phyloP scores from a whole-genome alignment of 2,888 invertebrate genomes.

The Muschampia plurimacula region DNA sequence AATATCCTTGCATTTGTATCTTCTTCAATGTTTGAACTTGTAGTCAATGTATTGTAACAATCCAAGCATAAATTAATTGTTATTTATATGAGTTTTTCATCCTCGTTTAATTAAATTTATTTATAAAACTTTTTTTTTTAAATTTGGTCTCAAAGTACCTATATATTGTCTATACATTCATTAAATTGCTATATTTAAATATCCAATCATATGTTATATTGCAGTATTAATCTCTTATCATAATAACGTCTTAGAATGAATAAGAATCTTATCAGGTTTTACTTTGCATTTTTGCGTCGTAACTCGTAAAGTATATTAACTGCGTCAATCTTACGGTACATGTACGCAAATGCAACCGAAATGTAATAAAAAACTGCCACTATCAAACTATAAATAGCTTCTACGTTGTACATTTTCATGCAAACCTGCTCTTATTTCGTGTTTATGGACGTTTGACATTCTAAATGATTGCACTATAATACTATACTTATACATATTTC shows the following conservation, averaged over 20 bases:
- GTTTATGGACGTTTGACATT: neutral
- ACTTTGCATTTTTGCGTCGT: slow-evolving; percentile 12
- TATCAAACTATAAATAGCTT: slow-evolving; percentile 10
- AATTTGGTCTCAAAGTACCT: too few species aligned
- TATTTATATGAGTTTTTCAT: too few species aligned
- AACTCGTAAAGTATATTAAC: neutral
- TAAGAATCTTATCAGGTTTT: slow-evolving; percentile 20
- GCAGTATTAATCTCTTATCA: neutral
- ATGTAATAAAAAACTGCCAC: slow-evolving; percentile 21
- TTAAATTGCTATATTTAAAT: too few species aligned
- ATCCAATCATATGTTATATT: too few species aligned
- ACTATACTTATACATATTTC: too few species aligned
- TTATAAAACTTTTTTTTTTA: too few species aligned
- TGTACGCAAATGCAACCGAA: slow-evolving; percentile 13
- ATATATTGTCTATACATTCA: too few species aligned
- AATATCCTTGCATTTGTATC: too few species aligned
- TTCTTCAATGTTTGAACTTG: too few species aligned
- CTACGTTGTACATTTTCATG: slow-evolving; percentile 10
- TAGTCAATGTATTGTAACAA: too few species aligned
- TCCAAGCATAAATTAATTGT: too few species aligned
- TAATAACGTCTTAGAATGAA: slow-evolving; percentile 8
- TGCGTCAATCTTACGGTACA: slow-evolving; percentile 23
- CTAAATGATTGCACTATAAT: neutral
- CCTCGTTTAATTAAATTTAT: too few species aligned
- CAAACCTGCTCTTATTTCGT: neutral